These are phyloP conservation scores for Brenthis hecate DNA, from an alignment of 2,888 invertebrate species.

Conservation along the genomic window DNA sequence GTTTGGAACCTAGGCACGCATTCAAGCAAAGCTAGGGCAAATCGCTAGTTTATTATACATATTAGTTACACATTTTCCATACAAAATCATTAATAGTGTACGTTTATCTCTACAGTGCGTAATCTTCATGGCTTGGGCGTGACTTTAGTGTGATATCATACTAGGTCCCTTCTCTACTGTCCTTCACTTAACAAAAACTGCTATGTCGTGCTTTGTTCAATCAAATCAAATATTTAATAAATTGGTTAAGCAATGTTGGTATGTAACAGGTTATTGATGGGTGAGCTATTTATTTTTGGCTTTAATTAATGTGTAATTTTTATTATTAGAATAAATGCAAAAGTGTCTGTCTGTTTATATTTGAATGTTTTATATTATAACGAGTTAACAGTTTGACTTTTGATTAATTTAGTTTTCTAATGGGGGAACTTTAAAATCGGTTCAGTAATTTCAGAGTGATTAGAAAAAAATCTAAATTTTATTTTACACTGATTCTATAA, in stretches of 20 bases:
- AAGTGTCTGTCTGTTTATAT: no score
- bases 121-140: conserved; percentile 15
- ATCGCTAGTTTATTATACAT: no score
- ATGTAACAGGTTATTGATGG: neutral
- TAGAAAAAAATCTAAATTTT: no score
- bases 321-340: neutral
- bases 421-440: no score
- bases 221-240: neutral
- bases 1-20: no score
- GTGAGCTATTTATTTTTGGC: neutral
- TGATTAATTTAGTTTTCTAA: no score
- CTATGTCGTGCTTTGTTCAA: neutral
- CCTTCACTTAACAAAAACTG: conserved; percentile 19
- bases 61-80: neutral
- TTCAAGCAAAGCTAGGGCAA: no score
- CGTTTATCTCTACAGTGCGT: neutral
- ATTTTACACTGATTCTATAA: no score
- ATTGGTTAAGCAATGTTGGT: conserved; percentile 1
- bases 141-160: conserved; percentile 23
- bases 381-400: no score
- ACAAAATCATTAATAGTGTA: neutral
- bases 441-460: no score
- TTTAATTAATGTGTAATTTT: neutral
- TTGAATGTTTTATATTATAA: no score
- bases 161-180: conserved; percentile 25